Conservation (phyloP, 30 jellyfish, hydroid and myxozoan genomes). For the Sanderia malayensis region DNA sequence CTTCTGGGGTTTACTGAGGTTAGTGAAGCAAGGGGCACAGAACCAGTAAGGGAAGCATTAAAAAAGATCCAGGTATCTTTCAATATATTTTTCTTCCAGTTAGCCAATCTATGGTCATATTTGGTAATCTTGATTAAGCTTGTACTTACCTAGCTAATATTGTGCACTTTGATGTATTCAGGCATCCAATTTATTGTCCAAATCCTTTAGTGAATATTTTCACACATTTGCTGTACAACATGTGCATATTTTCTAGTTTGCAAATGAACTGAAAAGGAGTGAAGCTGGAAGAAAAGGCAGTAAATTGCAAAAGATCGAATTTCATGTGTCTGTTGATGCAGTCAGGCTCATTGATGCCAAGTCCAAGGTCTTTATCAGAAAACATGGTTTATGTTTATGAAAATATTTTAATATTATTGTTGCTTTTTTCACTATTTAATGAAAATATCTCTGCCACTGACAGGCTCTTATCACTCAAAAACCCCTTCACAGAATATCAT, state of each 20-base stretch:
- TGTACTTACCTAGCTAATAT: too few relatives aligned
- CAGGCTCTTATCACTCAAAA: conserved; percentile 65
- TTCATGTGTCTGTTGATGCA: conserved; percentile 66
- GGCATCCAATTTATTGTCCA: too few relatives aligned
- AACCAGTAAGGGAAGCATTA: conserved; percentile 82
- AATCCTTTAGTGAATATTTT: too few relatives aligned
- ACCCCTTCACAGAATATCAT: conserved; percentile 93
- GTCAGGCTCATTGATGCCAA: conserved; percentile 66
- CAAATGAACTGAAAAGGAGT: conserved; percentile 70
- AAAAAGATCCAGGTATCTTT: conserved; percentile 73
- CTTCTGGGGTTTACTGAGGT: conserved; percentile 70
- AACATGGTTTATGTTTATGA: too few relatives aligned
- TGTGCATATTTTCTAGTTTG: conserved; percentile 69
- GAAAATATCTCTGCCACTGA: too few relatives aligned
- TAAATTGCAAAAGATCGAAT: conserved; percentile 80
- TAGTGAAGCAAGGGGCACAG: conserved; percentile 79
- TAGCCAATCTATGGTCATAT: too few relatives aligned
- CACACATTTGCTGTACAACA: too few relatives aligned
- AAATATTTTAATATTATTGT: too few relatives aligned
- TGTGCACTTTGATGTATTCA: too few relatives aligned
- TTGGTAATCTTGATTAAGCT: too few relatives aligned
- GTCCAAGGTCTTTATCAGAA: conserved; percentile 81
- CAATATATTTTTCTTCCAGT: too few relatives aligned
- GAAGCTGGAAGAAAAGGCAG: conserved; percentile 95
- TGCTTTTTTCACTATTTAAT: too few relatives aligned